Base-by-base conservation (phyloP, 2,797 vertebrate species). In the Epinephelus awoara region DNA sequence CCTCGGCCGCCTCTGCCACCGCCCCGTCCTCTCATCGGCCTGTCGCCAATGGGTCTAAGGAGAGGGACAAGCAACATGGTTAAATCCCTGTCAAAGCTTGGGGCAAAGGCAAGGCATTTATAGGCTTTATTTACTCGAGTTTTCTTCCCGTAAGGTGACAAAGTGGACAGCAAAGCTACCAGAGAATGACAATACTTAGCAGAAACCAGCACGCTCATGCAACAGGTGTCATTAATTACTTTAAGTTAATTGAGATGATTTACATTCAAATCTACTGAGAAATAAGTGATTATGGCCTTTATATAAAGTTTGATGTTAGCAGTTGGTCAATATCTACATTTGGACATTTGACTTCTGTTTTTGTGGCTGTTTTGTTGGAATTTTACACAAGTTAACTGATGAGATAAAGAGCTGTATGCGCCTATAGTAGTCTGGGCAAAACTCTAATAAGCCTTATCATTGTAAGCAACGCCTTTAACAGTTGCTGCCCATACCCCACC, bases 1-100 rank as follows among this genome's bases (percentile, higher is more conserved):
- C 96, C 97, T 8, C 52, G 52, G 21, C 96, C 93, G 4, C 95
- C 95, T 7, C 93, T 91, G 86, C 94, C 93, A 11, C 96, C 96
- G 4, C 96, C 97, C 5, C 98, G 98, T 0, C 98, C 94, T 80
- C 94, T 91, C 91, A 93, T 97, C 72, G 97, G 95, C 87, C 97
- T 96, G 71, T 93, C 91, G 27, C 89, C 91, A 34, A 91, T 7
- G 10, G 93, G 90, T 82, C 94, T 93, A 21, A n/a, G 70, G 19
- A 57, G 14, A 79, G 2, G 11, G 1, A 63, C 3, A 25, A 46
- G 57, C 4, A 49, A 49, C 13, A 59, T n/a, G 3, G 6, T 81
- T 3, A 85, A 34, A 55, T 15, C 1, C 3, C 0, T 0, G 2
- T 14, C 2, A 25, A 25, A 14, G 34, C 27, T 29, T 29, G 27